phyloP scores from a whole-genome alignment of 2,888 invertebrate species.

The Morpho achilles region DNA sequence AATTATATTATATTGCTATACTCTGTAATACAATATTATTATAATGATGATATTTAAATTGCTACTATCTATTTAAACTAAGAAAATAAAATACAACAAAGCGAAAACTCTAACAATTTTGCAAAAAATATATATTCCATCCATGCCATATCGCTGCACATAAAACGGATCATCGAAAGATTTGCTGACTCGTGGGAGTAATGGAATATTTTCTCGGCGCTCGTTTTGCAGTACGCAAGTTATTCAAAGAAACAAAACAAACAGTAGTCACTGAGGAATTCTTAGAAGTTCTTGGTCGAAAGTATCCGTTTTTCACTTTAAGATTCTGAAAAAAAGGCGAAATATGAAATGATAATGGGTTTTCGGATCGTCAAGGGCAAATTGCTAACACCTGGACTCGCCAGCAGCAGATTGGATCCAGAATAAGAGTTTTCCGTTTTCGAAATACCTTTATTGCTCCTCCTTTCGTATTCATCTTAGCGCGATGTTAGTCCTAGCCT shows the following conservation, averaged over 20 bases:
- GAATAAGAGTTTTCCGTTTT: too few relatives aligned
- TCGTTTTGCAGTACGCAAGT: slow-evolving; percentile 41
- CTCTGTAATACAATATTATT: too few relatives aligned
- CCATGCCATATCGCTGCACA: slow-evolving; percentile 46
- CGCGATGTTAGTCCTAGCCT: too few relatives aligned
- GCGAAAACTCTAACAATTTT: too few relatives aligned
- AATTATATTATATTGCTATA: too few relatives aligned
- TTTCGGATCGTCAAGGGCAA: not conserved
- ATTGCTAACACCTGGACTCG: too few relatives aligned
- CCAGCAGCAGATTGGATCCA: too few relatives aligned
- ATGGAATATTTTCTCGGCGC: slow-evolving; percentile 62
- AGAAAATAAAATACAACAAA: too few relatives aligned
- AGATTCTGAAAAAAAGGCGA: slow-evolving; percentile 40
- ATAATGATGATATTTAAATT: too few relatives aligned
- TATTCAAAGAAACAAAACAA: slow-evolving; percentile 38
- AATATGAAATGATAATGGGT: slow-evolving; percentile 30
- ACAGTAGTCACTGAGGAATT: slow-evolving; percentile 48
- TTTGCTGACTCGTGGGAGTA: slow-evolving; percentile 54
- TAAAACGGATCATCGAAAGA: slow-evolving; percentile 60
- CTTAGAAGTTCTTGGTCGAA: slow-evolving; percentile 45
- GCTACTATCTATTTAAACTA: too few relatives aligned
- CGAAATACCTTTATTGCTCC: too few relatives aligned
- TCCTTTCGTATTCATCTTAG: too few relatives aligned
- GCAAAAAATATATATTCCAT: slow-evolving; percentile 40
- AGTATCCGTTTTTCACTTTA: slow-evolving; percentile 42